Percentiles rank a stretch among this genome's conserved stretches.
Evolutionary conservation across 2,113 vertebrate species (phyloP).

Genomic region (Myotis lucifugus): DNA sequence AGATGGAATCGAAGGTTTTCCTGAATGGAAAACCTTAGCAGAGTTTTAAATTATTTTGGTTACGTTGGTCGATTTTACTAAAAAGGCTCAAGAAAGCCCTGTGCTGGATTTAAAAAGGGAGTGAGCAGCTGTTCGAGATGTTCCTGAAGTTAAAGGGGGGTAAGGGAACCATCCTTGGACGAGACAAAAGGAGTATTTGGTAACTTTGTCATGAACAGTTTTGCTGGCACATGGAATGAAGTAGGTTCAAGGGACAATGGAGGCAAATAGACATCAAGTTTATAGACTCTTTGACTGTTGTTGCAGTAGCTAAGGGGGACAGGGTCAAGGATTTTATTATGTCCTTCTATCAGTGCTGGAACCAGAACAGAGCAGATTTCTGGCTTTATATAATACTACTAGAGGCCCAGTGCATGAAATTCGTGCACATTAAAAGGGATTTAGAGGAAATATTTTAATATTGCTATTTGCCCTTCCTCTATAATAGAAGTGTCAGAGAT

Average conservation of each 20-base stretch:
- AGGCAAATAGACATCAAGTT: neutral
- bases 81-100: neutral
- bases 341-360: neutral
- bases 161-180: neutral
- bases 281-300: neutral
- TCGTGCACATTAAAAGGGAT: too few species aligned
- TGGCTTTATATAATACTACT: neutral
- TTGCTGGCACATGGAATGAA: neutral
- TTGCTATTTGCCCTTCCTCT: too few species aligned
- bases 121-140: neutral
- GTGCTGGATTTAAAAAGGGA: neutral
- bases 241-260: neutral
- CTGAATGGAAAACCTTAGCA: too few species aligned
- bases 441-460: too few species aligned
- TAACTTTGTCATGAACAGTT: neutral
- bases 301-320: neutral
- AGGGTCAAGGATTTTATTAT: neutral
- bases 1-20: neutral
- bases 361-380: neutral
- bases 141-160: neutral
- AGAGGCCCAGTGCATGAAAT: too few species aligned
- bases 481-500: too few species aligned
- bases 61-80: too few species aligned
- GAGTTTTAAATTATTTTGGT: too few species aligned
- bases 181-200: neutral